Evolutionary conservation across 1,140 invertebrate species (phyloP), one percentile per base, ranked within the genome.

Genomic region (Saxidomus purpurata): DNA sequence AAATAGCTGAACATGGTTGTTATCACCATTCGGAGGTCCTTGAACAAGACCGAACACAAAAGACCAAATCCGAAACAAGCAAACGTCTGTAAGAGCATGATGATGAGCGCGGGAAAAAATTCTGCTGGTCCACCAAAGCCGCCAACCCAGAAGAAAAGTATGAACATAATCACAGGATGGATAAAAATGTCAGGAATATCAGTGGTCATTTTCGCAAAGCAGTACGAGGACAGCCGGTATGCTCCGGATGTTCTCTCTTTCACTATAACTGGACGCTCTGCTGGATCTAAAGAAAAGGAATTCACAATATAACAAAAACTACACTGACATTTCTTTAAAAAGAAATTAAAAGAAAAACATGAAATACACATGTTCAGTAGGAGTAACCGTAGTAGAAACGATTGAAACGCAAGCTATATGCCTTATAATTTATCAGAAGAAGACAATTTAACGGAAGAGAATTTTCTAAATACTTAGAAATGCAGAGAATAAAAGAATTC

Each of bases 261-360:
- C 94, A 97, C 97, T 80, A 98, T 97, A 0, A 98, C 98, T 96
- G 98, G 97, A 92, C 97, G 96, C 95, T 98, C 98, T 49, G 97
- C 96, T 79, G 98, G 98, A 97, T 98, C 98, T 98, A 94, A 31
- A 96, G 92, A 84, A 55, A 61, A 3, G 43, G 3, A 77, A 77
- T 6, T 28, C 22, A 13, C 22, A 13, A 52, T 52, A 13, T 13
- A 52, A 52, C 49, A 52, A 52, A 22, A 52, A 52, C 22, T 52
- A 11, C 49, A 52, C 9, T 52, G 9, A 22, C 49, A 52, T 52
- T 9, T 52, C 22, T 52, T 52, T 52, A 9, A 52, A 52, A 9
- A 52, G 49, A 22, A 22, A 52, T 9, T n/a, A n/a, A n/a, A n/a
- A n/a, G n/a, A n/a, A n/a, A n/a, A n/a, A n/a, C n/a, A n/a, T n/a